Evolutionary conservation across 2,797 vertebrate species (phyloP).

Genomic region (Rhinichthys osculus): DNA sequence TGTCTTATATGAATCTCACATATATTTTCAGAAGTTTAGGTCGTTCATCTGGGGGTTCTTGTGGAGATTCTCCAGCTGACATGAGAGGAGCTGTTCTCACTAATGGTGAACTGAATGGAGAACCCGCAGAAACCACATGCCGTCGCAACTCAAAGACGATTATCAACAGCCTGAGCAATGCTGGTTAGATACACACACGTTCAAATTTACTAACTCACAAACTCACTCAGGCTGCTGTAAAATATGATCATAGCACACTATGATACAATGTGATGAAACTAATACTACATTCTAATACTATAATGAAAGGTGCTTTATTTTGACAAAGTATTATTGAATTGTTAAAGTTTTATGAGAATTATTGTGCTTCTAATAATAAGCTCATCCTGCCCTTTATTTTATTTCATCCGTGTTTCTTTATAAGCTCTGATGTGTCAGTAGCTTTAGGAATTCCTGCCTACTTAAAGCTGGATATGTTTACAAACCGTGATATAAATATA

Average conservation of each 20-base stretch:
- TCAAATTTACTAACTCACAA: neutral
- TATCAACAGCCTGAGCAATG: constrained; percentile 67
- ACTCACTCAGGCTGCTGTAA: neutral
- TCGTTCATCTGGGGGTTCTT: constrained; percentile 72
- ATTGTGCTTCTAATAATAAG: neutral
- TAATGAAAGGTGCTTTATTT: neutral
- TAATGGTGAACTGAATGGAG: constrained; percentile 74
- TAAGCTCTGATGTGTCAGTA: neutral
- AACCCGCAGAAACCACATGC: constrained; percentile 70
- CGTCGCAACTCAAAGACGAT: constrained; percentile 75
- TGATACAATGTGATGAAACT: neutral
- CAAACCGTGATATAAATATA: neutral
- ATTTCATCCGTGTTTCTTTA: neutral
- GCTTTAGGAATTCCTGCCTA: neutral
- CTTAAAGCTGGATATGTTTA: neutral
- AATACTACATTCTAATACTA: neutral
- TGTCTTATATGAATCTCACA: neutral
- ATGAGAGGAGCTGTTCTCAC: constrained; percentile 70
- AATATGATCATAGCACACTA: neutral
- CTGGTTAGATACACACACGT: constrained; percentile 71
- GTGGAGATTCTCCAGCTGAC: constrained; percentile 68
- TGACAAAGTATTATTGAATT: neutral
- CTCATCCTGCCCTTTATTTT: neutral
- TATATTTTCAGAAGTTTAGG: constrained; percentile 75
- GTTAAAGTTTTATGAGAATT: neutral